Percentiles rank a stretch among this genome's conserved stretches.
phyloP scores from a whole-genome alignment of 1,140 invertebrate species.

The Pissodes strobi region DNA sequence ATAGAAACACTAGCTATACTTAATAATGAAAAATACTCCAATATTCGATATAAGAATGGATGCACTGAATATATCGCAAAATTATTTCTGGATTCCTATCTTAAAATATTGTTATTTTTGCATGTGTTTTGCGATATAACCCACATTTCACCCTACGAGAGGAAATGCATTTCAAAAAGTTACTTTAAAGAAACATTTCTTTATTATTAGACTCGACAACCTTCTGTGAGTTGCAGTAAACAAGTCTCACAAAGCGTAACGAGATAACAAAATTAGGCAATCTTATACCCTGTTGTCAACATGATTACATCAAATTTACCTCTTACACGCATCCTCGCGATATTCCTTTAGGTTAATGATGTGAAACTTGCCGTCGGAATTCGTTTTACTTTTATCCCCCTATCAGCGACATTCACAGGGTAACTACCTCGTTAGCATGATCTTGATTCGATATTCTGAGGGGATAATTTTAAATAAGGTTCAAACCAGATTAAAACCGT shows the following conservation, averaged over 20 bases:
- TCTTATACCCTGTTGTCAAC: conserved; percentile 2
- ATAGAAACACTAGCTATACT: no score
- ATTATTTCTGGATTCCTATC: no score
- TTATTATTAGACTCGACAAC: no score
- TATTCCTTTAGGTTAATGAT: conserved; percentile 18
- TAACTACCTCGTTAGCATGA: conserved; percentile 35
- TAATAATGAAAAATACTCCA: no score
- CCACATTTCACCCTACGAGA: no score
- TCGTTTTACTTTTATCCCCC: conserved; percentile 29
- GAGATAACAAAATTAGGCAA: conserved; percentile 9
- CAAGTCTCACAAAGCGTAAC: background rate
- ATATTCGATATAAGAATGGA: no score
- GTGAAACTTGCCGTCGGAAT: conserved; percentile 22
- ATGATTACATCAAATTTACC: conserved; percentile 17
- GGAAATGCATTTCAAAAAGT: no score
- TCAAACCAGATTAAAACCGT: conserved; percentile 25
- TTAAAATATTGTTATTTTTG: no score
- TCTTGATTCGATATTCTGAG: conserved; percentile 34
- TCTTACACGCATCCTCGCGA: conserved; percentile 18
- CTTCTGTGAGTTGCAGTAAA: no score
- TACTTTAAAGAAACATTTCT: no score
- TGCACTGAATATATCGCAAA: no score
- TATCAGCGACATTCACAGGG: conserved; percentile 23
- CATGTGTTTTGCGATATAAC: no score
- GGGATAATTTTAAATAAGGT: conserved; percentile 34